Base-by-base conservation (phyloP, 2,888 invertebrate genomes). In the Gryllus longicercus region DNA sequence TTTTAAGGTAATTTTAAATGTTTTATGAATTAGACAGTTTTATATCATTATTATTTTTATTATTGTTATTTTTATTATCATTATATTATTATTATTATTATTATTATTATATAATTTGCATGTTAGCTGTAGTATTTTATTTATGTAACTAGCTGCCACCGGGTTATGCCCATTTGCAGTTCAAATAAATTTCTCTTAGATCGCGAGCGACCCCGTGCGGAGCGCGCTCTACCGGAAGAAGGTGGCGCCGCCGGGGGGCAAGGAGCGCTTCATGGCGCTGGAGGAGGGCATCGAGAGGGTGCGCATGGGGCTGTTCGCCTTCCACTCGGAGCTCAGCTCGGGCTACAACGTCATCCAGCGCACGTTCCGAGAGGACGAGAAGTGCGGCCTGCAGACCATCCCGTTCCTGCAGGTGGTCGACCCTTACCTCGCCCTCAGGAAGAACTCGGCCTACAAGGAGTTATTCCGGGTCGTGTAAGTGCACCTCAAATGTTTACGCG, bases 371-470 rank as follows among this genome's bases (percentile, higher is more conserved):
- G 93, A 93, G 85, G 90, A 90, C 18, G 92, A 93, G 85, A 94
- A 93, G 85, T 94, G 94, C 85, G 91, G 91, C 0, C 86, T 94
- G 38, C 90, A 90, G 80, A 93, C 93, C 85, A 92, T 94, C 21
- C 51, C 77, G n/a, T 82, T 81, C 18, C 85, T 51, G 14, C 51
- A 78, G 38, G 23, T 78, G 8, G 51, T 74, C 16, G 91, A 92
- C 84, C 92, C 92, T 0, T 92, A 90, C 90, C 84, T 92, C 79
- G 91, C 91, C 0, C 89, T 92, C 2, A 89, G 90, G 83, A 92
- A 91, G 84, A 88, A 91, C 81, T 90, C 91, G 1, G 90, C 91
- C 0, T 92, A 89, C 82, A 90, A 89, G 82, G 91, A 92, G 86
- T 87, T 91, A 85, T 88, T 91, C 74, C 92, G 91, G 86, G 90